These are phyloP conservation scores for Triops longicaudatus DNA, from an alignment of 1,140 invertebrate genomes.

Conservation along the genomic window DNA sequence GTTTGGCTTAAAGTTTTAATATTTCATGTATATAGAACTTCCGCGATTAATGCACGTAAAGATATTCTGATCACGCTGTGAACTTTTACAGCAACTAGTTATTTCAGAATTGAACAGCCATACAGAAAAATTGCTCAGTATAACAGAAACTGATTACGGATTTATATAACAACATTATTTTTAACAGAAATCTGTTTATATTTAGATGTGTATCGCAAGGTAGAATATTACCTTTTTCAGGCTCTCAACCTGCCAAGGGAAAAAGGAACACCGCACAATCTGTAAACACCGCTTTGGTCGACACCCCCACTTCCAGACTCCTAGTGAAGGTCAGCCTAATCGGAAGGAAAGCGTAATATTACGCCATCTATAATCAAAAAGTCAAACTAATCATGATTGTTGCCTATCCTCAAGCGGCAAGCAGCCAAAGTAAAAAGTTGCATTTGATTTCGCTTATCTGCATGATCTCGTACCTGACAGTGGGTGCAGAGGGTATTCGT, in stretches of 20 bases:
- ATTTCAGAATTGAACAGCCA: not conserved
- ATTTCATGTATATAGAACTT: not conserved
- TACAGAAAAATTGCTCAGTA: not conserved
- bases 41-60: not conserved
- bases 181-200: not conserved
- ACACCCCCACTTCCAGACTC: not conserved
- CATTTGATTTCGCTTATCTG: no score
- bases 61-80: not conserved
- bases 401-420: no score
- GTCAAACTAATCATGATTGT: no score
- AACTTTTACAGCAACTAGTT: not conserved
- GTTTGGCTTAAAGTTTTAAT: not conserved
- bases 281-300: not conserved
- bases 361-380: no score
- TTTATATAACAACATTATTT: not conserved
- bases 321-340: no score
- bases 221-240: not conserved
- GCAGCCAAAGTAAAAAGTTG: no score
- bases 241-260: not conserved
- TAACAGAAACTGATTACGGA: not conserved
- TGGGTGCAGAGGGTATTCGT: no score
- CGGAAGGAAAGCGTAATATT: no score
- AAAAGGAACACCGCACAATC: slow-evolving; percentile 7
- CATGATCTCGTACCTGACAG: no score
- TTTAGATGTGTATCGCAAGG: not conserved